Evolutionary conservation across 2,888 invertebrate genomes (phyloP).

Genomic region (Oscheius myriophilus): DNA sequence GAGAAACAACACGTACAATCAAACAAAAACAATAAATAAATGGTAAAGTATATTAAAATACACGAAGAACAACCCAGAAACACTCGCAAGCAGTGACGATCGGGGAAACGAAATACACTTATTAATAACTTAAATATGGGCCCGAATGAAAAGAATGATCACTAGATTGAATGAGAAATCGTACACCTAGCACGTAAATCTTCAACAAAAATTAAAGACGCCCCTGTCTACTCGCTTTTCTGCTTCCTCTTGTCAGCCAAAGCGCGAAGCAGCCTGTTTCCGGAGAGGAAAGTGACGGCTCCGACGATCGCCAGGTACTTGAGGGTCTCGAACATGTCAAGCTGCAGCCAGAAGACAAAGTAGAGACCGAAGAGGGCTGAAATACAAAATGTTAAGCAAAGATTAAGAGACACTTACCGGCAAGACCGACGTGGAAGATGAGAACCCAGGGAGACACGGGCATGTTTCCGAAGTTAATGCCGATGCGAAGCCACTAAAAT

Average conservation of each 20-base stretch:
- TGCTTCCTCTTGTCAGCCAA: conserved; percentile 51
- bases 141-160: conserved; percentile 25
- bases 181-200: too few relatives aligned
- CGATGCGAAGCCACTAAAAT: conserved; percentile 83
- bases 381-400: conserved; percentile 57
- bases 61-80: conserved; percentile 23
- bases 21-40: conserved; percentile 16
- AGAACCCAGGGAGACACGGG: conserved; percentile 83
- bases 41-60: conserved; percentile 17
- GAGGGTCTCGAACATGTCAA: conserved; percentile 95
- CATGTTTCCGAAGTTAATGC: conserved; percentile 86
- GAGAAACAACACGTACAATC: neutral
- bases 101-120: neutral
- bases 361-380: conserved; percentile 87
- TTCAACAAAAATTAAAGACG: too few relatives aligned
- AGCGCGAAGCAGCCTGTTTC: conserved; percentile 83
- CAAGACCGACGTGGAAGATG: conserved; percentile 88
- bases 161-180: conserved; percentile 25
- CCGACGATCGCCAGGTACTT: conserved; percentile 87
- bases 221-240: neutral
- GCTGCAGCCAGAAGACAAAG: conserved; percentile 87
- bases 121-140: conserved; percentile 20
- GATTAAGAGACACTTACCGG: conserved; percentile 75
- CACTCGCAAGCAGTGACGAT: conserved; percentile 9
- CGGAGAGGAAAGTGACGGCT: conserved; percentile 88